These are phyloP conservation scores for Talpa occidentalis DNA, from an alignment of 2,113 vertebrate genomes.

Conservation along the genomic window DNA sequence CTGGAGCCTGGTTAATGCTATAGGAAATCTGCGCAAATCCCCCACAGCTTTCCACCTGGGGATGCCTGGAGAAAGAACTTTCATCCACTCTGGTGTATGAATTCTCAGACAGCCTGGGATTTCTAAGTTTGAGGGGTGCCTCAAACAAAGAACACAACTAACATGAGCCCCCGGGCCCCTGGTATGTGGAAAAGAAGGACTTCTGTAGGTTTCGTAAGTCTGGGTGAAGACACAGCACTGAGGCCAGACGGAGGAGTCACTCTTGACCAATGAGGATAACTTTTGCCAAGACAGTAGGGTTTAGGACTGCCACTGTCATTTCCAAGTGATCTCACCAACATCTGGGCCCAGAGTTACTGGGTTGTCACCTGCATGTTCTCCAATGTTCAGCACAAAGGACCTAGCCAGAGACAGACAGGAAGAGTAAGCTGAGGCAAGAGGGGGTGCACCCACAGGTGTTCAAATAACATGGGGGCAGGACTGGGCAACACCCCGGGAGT, in stretches of 20 bases:
- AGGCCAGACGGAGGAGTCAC: neutral
- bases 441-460: accelerated
- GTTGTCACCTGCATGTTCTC: too few species aligned
- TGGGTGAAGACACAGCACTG: neutral
- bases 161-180: neutral
- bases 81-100: neutral
- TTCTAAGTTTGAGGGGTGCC: neutral
- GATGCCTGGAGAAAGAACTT: neutral
- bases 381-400: neutral
- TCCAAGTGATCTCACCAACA: too few species aligned
- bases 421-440: neutral
- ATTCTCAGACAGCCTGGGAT: neutral
- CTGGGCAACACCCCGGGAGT: accelerated
- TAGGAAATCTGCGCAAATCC: neutral
- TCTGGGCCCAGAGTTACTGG: neutral
- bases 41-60: neutral
- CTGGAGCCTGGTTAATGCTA: neutral
- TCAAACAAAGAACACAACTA: neutral
- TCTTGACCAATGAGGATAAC: neutral
- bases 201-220: neutral
- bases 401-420: neutral
- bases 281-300: neutral
- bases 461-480: accelerated
- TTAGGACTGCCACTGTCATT: neutral
- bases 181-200: neutral